Percentiles rank a stretch among this genome's conserved stretches.
Evolutionary conservation across 2,797 vertebrate species (phyloP).

Genomic region (Toxotes lorentzi): DNA sequence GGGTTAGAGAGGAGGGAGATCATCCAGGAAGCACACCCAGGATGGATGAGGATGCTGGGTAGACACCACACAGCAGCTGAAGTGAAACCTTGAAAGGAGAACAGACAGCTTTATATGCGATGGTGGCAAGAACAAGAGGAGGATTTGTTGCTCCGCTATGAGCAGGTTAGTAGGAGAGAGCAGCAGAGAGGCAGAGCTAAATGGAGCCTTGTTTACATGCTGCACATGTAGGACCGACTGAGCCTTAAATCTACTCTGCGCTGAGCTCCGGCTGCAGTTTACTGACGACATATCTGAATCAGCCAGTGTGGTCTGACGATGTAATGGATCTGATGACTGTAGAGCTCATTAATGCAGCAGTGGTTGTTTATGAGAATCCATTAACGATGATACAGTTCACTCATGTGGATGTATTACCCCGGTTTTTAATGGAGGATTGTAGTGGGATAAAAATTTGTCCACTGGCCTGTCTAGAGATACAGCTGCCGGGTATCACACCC

Average conservation of each 20-base stretch:
- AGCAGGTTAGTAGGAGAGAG: constrained; percentile 64
- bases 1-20: constrained; percentile 14
- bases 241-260: constrained; percentile 18
- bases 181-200: constrained; percentile 1
- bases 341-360: constrained; percentile 2
- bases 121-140: constrained; percentile 36
- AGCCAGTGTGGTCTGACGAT: constrained; percentile 15
- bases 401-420: not conserved
- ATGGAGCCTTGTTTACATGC: constrained; percentile 41
- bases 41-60: constrained; percentile 27
- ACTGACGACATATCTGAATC: constrained; percentile 17
- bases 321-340: not conserved
- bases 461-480: not conserved
- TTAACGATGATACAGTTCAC: constrained; percentile 14
- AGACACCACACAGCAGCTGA: constrained; percentile 13
- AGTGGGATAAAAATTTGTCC: not conserved
- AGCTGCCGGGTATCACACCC: not conserved
- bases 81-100: constrained; percentile 26
- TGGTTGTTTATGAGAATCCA: not conserved
- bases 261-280: constrained; percentile 18
- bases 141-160: constrained; percentile 35
- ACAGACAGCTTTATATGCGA: constrained; percentile 17
- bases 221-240: constrained; percentile 28
- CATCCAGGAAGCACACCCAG: constrained; percentile 21
- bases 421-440: not conserved